Conservation (phyloP, 2,888 invertebrate species). For the Drosophila greeni region DNA sequence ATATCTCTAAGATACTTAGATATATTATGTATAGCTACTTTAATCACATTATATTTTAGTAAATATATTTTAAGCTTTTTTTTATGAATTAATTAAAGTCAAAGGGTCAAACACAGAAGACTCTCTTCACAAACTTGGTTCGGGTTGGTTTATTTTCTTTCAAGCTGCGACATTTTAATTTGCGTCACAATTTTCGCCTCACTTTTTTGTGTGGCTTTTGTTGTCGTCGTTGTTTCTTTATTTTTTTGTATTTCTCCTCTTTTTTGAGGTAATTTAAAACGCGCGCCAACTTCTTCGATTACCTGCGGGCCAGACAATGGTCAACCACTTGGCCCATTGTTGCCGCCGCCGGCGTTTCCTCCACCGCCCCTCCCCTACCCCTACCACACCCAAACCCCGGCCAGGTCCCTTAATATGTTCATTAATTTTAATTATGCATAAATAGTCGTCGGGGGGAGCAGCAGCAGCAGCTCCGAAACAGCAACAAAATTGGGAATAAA, state of each 20-base stretch:
- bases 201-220: slow-evolving; percentile 13
- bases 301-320: slow-evolving; percentile 56
- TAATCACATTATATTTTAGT: background rate
- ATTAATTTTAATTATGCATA: slow-evolving; percentile 71
- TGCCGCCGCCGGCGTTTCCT: slow-evolving; percentile 3
- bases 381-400: slow-evolving; percentile 10
- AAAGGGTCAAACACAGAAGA: slow-evolving; percentile 1
- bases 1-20: background rate
- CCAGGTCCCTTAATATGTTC: slow-evolving; percentile 56
- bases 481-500: slow-evolving; percentile 22
- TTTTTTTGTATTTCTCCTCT: slow-evolving; percentile 2
- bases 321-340: slow-evolving; percentile 27
- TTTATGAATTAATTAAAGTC: background rate
- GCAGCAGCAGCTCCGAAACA: background rate
- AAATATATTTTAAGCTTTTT: background rate
- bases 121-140: slow-evolving; percentile 1
- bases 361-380: background rate
- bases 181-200: slow-evolving; percentile 35
- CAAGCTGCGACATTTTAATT: slow-evolving; percentile 20
- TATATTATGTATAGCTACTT: background rate
- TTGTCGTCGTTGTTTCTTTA: background rate
- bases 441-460: slow-evolving; percentile 39
- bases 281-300: slow-evolving; percentile 59
- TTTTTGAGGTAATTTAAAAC: slow-evolving; percentile 59
- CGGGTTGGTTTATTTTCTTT: background rate